Percentiles rank a stretch among this genome's conserved stretches.
These are phyloP conservation scores for Parasteatoda tepidariorum DNA, from an alignment of 1,140 invertebrate genomes.

Conservation along the genomic window DNA sequence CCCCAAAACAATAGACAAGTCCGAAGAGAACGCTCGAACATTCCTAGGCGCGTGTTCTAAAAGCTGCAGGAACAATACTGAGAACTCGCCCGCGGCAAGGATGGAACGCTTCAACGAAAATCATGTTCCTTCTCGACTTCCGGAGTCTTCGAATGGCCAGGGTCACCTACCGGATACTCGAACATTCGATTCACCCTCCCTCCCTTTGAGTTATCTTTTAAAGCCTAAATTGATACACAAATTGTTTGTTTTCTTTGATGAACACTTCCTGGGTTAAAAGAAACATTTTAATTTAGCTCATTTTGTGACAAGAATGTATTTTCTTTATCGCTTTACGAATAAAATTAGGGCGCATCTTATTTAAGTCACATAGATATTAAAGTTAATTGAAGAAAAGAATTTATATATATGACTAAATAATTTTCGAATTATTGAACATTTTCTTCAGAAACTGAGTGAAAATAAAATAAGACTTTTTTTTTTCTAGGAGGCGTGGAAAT, in stretches of 20 bases:
- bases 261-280: background rate
- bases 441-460: too few species aligned
- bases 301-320: too few species aligned
- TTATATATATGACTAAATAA: too few species aligned
- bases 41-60: background rate
- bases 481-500: too few species aligned
- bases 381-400: too few species aligned
- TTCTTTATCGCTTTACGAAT: too few species aligned
- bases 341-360: too few species aligned
- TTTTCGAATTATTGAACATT: too few species aligned
- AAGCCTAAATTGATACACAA: background rate
- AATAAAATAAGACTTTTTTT: too few species aligned
- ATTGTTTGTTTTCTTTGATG: background rate
- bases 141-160: conserved; percentile 17
- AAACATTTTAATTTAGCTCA: too few species aligned
- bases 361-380: too few species aligned
- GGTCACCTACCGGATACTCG: conserved; percentile 35
- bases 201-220: background rate
- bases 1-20: conserved; percentile 32
- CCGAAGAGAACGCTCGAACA: background rate
- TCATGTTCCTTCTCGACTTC: background rate
- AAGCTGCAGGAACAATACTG: conserved; percentile 47
- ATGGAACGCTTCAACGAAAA: conserved; percentile 13
- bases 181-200: background rate
- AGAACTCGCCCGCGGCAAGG: conserved; percentile 31